These are phyloP conservation scores for Myrmecobius fasciatus DNA, from an alignment of 2,113 vertebrate genomes.

Conservation along the genomic window DNA sequence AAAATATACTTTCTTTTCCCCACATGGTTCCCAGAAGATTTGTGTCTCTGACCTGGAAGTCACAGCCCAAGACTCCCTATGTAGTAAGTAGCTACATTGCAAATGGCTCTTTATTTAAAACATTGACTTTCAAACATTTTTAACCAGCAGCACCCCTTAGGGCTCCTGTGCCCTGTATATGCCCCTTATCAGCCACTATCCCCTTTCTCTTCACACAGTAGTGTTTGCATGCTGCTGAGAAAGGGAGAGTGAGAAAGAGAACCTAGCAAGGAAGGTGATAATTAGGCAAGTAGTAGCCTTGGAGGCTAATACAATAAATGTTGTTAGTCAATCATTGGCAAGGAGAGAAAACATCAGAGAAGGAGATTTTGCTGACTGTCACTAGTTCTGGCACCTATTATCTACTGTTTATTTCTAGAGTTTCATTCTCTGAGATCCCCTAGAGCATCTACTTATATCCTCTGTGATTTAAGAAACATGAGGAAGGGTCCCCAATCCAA, in stretches of 20 bases:
- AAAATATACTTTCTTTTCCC: constrained; percentile 11
- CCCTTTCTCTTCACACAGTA: neutral
- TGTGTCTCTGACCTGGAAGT: neutral
- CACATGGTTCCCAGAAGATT: constrained; percentile 17
- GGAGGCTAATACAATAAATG: neutral
- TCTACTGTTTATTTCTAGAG: neutral
- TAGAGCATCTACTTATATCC: neutral
- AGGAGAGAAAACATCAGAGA: neutral
- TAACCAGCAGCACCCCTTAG: constrained; percentile 5
- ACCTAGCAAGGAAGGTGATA: neutral
- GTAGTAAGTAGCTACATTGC: neutral
- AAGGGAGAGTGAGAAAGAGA: constrained; percentile 8
- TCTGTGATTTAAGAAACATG: neutral
- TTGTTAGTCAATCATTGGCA: neutral
- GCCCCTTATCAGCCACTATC: neutral
- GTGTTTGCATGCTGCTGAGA: neutral
- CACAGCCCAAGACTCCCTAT: neutral
- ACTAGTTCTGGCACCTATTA: neutral
- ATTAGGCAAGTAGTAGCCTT: neutral
- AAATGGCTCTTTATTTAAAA: neutral
- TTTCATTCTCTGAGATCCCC: neutral
- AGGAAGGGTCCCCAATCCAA: neutral
- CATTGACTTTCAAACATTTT: neutral
- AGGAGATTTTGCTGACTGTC: neutral
- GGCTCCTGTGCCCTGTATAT: constrained; percentile 16